A percentile compares a stretch with the other conserved stretches of the same genome.
These are phyloP conservation scores for Dascillus cervinus DNA, from an alignment of 2,888 invertebrate genomes.

Conservation along the genomic window DNA sequence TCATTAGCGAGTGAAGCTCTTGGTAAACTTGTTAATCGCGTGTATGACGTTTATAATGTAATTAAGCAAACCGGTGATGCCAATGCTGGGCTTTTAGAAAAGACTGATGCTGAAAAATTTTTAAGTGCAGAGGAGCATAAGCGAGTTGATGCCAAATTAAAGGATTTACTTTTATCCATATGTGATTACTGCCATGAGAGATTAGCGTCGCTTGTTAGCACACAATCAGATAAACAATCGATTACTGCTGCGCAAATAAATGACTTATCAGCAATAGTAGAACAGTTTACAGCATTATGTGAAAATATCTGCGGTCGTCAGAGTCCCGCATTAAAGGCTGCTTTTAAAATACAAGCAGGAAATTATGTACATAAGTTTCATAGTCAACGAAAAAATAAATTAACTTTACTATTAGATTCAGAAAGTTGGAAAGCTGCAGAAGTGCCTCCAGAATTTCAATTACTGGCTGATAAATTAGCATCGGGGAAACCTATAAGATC, in stretches of 20 bases:
- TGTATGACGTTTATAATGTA: slow-evolving; percentile 66
- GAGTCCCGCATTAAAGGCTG: slow-evolving; percentile 72
- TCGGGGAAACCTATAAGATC: slow-evolving; percentile 39
- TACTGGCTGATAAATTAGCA: slow-evolving; percentile 61
- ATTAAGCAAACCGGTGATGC: slow-evolving; percentile 68
- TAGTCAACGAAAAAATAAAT: slow-evolving; percentile 75
- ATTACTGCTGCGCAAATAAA: slow-evolving; percentile 73
- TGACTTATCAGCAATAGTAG: slow-evolving; percentile 66
- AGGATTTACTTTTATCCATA: slow-evolving; percentile 70
- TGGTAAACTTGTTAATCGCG: slow-evolving; percentile 61
- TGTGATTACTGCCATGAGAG: slow-evolving; percentile 91
- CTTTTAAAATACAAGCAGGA: slow-evolving; percentile 80
- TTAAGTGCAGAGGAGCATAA: slow-evolving; percentile 62
- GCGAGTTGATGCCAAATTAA: slow-evolving; percentile 62
- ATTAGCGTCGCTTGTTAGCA: slow-evolving; percentile 79
- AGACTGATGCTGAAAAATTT: slow-evolving; percentile 56
- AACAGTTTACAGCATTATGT: slow-evolving; percentile 69
- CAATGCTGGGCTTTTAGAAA: slow-evolving; percentile 46
- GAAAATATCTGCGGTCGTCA: slow-evolving; percentile 65
- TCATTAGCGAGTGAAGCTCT: slow-evolving; percentile 36
- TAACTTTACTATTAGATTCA: slow-evolving; percentile 76
- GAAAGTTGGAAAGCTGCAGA: slow-evolving; percentile 94
- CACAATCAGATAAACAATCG: slow-evolving; percentile 63
- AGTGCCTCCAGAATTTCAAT: slow-evolving; percentile 83
- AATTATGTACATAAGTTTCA: slow-evolving; percentile 90